Evolutionary conservation across 2,888 invertebrate genomes (phyloP), one percentile per base, ranked within the genome.

Genomic region (Drosophila mimica): DNA sequence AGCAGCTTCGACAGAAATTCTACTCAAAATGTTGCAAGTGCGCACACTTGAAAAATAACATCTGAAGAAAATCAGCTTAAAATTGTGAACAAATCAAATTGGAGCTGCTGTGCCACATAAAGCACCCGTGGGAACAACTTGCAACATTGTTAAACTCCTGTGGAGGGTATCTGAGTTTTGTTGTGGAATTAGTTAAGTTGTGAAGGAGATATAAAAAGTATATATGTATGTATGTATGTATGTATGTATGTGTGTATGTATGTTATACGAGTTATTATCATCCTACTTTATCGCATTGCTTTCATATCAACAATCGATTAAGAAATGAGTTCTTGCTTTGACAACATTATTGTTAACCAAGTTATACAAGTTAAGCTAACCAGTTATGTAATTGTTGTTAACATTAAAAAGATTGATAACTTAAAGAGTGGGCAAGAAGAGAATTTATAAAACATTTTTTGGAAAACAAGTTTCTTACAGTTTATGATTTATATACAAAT

Each of bases 1-100:
- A 63, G 59, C 69, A 71, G 72, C 79, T 72, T 84, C 70, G 69
- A 72, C 79, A 66, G 38, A 66, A 79, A 82, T 78, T 53, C 51
- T 66, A 70, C 69, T 71, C 58, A 48, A 70, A 79, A 78, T 81
- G 66, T 70, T 63, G 74, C 77, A 70, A 80, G 43, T 63, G 43
- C n/a, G 36, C 34, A 48, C 56, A 56, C 56, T 56, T 13, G 4
- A 30, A 30, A 40, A 30, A 20, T 8, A 15, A 15, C 9, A 8
- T n/a, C 15, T 17, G 28, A 15, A 1, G 9, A 17, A 46, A 49
- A 28, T 49, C 28, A 11, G 20, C 49, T 28, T 49, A 49, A 20
- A 49, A 15, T 46, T 4, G 25, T 25, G 25, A 25, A 15, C 7
- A 15, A 46, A 6, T 6, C 11, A 20, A 43, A 2, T 11, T 20